Evolutionary conservation across 2,888 invertebrate genomes (phyloP), one percentile per base, ranked within the genome.

Genomic region (Smittia sp.): DNA sequence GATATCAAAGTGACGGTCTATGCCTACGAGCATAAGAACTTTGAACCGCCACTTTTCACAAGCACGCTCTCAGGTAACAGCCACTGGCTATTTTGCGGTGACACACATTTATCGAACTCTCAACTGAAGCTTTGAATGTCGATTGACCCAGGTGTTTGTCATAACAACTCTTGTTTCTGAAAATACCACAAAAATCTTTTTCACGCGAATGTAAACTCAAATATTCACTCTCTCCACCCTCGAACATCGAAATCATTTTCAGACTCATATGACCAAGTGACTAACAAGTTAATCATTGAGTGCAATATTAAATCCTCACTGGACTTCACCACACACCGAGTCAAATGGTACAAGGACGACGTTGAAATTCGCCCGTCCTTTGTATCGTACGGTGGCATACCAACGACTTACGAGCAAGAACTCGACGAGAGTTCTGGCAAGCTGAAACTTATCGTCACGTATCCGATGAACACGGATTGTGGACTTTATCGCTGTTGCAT

Each of bases 341-440:
- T 72, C 58, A 72, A 72, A 20, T 72, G 72, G 72, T 72, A 72
- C 18, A 72, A 72, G 25, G 72, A 72, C 39, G 72, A 72, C 39
- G n/a, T 39, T 25, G 72, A 72, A 58, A 72, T 72, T 15, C 58
- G 62, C 22, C n/a, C 27, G 11, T 72, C 72, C 9, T 72, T 18
- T 24, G 13, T 62, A 18, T 7, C 39, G n/a, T 58, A 52, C 9
- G 69, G 54, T 52, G 69, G 69, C 69, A 69, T 69, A 27, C 72
- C 62, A 58, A 72, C 72, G 18, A 72, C 72, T 7, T 72, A 62
- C 27, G 72, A 72, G 15, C 58, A 72, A 25, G 39, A 72, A 11
- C 6, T 72, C 18, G 62, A 72, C 24, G 72, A 72, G 20, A 41
- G 13, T 22, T 32, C 72, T 6, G 72, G 72, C 4, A 41, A 52